Percentiles rank a stretch among this genome's conserved stretches.
Conservation (phyloP, 2,797 vertebrate species). For the Emydoidea blandingii region DNA sequence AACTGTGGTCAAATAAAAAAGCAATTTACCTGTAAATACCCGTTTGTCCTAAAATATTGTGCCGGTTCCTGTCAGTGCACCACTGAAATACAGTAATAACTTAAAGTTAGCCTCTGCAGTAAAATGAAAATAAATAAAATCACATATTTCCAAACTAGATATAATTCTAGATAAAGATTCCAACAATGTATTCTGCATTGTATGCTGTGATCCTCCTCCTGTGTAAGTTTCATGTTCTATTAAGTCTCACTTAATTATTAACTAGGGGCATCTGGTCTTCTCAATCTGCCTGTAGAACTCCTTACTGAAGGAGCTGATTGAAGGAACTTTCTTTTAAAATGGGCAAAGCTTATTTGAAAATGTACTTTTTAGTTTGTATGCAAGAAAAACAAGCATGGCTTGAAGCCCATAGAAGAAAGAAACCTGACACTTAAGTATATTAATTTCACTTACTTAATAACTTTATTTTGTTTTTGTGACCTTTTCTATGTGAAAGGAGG, state of each 20-base stretch:
- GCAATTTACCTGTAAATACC: background rate
- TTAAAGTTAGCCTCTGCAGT: background rate
- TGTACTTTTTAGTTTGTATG: background rate
- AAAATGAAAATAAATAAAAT: background rate
- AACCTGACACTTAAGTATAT: conserved; percentile 1
- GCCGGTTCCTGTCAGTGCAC: background rate
- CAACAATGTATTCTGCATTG: too few relatives aligned
- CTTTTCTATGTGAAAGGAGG: too few relatives aligned
- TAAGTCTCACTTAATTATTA: background rate
- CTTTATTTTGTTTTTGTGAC: background rate
- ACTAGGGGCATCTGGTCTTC: background rate
- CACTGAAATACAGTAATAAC: background rate
- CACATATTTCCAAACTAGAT: background rate
- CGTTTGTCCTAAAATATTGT: fast-evolving
- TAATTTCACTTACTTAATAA: conserved; percentile 61
- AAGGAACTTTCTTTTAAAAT: background rate
- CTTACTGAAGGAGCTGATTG: background rate
- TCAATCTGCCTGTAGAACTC: background rate
- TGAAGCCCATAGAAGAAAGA: background rate
- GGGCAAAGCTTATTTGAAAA: background rate
- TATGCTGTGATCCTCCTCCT: background rate
- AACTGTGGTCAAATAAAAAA: fast-evolving
- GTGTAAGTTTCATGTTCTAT: background rate
- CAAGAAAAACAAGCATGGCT: background rate
- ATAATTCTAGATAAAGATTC: background rate